Percentiles rank a stretch among this genome's conserved stretches.
These are phyloP conservation scores for Rousettus madagascariensis DNA, from an alignment of 2,797 vertebrate species.

Conservation along the genomic window DNA sequence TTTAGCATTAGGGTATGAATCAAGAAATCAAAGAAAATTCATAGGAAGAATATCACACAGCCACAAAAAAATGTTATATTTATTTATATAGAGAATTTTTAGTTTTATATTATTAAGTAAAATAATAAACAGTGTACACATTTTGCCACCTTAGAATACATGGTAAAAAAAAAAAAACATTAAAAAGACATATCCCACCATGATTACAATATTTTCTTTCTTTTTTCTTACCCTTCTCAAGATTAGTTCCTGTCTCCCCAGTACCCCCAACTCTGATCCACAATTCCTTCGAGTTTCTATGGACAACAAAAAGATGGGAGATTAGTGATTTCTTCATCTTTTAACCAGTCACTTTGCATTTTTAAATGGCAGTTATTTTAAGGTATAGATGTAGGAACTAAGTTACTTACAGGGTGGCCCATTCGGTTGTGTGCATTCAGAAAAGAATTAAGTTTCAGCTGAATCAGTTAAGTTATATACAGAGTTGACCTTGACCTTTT, in stretches of 20 bases:
- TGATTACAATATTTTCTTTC: background rate
- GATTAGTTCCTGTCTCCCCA: background rate
- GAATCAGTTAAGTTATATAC: background rate
- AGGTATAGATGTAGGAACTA: background rate
- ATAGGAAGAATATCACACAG: background rate
- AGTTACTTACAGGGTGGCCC: background rate
- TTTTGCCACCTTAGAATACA: background rate
- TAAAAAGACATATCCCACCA: background rate
- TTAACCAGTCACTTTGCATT: background rate
- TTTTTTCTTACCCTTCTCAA: background rate
- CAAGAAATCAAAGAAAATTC: background rate
- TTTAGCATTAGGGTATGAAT: background rate
- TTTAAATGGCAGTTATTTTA: slow-evolving; percentile 22
- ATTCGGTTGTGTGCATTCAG: background rate
- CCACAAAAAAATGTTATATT: background rate
- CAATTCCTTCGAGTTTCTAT: background rate
- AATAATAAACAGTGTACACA: background rate
- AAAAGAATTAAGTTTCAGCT: background rate
- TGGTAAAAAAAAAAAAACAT: background rate
- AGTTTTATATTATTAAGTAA: background rate
- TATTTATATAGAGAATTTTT: background rate
- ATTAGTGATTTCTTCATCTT: background rate
- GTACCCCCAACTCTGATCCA: background rate
- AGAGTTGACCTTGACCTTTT: background rate
- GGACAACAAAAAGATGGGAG: background rate